These are phyloP conservation scores for Hydrotaea diabolus DNA, from an alignment of 2,888 invertebrate genomes.

Conservation along the genomic window DNA sequence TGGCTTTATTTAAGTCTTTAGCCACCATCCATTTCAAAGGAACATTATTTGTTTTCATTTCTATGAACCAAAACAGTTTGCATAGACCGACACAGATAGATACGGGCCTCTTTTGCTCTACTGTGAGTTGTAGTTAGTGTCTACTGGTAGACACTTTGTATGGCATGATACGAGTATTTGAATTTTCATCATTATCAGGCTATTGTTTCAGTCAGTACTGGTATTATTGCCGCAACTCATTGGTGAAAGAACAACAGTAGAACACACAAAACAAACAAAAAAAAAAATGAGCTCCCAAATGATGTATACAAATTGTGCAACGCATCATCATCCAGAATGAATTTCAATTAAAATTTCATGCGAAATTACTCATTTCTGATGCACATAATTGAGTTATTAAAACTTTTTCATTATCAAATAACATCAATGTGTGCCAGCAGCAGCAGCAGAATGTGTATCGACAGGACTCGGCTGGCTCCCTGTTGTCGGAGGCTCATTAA, in stretches of 20 bases:
- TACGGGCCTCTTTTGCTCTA: too few relatives aligned
- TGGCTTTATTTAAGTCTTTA: neutral
- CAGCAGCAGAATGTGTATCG: neutral
- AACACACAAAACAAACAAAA: neutral
- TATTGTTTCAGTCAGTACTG: constrained; percentile 13
- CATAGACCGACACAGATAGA: too few relatives aligned
- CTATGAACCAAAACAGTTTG: too few relatives aligned
- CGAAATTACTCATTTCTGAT: constrained; percentile 28
- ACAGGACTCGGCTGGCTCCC: constrained; percentile 2
- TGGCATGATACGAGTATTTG: neutral
- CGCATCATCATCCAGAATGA: constrained; percentile 8
- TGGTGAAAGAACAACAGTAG: neutral
- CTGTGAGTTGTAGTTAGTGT: too few relatives aligned
- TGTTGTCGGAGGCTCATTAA: constrained; percentile 4
- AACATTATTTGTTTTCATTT: neutral
- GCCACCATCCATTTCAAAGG: neutral
- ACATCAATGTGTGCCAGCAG: neutral
- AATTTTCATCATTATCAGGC: neutral
- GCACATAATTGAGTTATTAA: constrained; percentile 43
- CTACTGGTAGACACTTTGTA: neutral
- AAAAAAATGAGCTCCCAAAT: neutral
- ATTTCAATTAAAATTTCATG: constrained; percentile 29
- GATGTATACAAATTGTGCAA: constrained; percentile 3
- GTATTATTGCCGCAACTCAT: neutral
- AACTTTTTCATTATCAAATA: constrained; percentile 31